Conservation (phyloP, 2,797 vertebrate genomes). For the Toxotes lorentzi region DNA sequence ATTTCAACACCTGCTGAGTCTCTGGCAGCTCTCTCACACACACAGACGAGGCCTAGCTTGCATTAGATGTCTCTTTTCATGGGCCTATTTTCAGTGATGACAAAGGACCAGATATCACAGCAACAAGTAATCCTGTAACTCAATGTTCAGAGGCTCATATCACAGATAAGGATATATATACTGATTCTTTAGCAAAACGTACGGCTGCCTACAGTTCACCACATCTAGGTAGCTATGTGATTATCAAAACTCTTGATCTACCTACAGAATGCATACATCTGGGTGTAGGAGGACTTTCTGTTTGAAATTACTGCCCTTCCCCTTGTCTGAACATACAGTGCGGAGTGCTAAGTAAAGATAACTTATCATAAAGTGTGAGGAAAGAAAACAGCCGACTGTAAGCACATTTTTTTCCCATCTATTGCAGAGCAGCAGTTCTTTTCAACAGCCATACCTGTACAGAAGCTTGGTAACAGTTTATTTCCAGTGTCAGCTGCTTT, state of each 20-base stretch:
- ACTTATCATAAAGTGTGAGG: neutral
- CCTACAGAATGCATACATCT: neutral
- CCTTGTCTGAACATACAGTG: neutral
- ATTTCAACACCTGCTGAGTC: too few species aligned
- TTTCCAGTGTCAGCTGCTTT: slow-evolving; percentile 32
- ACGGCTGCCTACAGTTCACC: neutral
- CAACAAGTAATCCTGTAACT: neutral
- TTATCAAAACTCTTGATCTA: neutral
- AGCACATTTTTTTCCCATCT: slow-evolving; percentile 4
- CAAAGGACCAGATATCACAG: neutral
- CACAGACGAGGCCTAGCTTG: too few species aligned
- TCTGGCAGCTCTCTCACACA: too few species aligned
- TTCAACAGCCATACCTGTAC: slow-evolving; percentile 7
- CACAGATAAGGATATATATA: too few species aligned
- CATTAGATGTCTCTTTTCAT: too few species aligned
- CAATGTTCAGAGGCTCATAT: too few species aligned
- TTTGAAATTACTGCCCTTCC: neutral
- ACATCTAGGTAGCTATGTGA: neutral
- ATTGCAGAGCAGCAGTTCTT: neutral
- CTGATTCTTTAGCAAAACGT: too few species aligned
- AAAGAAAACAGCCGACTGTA: slow-evolving; percentile 18
- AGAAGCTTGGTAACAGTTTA: slow-evolving; percentile 34
- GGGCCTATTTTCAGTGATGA: too few species aligned
- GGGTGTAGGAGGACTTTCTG: neutral
- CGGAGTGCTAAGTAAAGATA: neutral